Evolutionary conservation across 2,797 vertebrate genomes (phyloP).

Genomic region (Clamator glandarius): DNA sequence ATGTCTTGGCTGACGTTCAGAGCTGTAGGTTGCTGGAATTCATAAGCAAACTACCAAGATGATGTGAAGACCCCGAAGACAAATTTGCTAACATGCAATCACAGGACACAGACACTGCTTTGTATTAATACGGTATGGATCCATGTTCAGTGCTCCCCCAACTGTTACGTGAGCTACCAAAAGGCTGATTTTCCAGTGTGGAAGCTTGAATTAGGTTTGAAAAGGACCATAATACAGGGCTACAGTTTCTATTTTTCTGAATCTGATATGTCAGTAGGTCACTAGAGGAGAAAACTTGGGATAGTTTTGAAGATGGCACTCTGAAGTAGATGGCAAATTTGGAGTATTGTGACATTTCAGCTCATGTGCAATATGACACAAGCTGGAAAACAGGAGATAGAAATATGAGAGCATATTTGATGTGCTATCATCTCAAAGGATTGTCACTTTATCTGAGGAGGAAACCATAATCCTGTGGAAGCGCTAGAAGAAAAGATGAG

Average conservation of each 20-base stretch:
- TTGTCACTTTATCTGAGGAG: constrained; percentile 16
- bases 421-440: constrained; percentile 47
- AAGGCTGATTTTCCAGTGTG: constrained; percentile 1
- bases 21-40: not conserved
- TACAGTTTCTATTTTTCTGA: not conserved
- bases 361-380: constrained; percentile 26
- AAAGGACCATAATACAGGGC: not conserved
- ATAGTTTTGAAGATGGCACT: not conserved
- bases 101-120: not conserved
- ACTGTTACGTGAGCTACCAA: not conserved
- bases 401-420: constrained; percentile 37
- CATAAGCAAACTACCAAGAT: not conserved
- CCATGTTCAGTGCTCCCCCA: accelerated
- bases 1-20: constrained; percentile 8
- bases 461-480: constrained; percentile 34
- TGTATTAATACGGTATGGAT: not conserved
- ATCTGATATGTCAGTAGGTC: not conserved
- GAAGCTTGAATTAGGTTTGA: not conserved
- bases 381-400: constrained; percentile 31
- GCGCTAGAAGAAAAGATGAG: constrained; percentile 12
- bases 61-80: not conserved
- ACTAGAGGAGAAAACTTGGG: not conserved
- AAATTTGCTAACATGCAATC: not conserved
- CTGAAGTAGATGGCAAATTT: constrained; percentile 35
- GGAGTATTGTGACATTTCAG: constrained; percentile 6